Evolutionary conservation across 2,888 invertebrate genomes (phyloP).

Genomic region (Drosophila testacea): DNA sequence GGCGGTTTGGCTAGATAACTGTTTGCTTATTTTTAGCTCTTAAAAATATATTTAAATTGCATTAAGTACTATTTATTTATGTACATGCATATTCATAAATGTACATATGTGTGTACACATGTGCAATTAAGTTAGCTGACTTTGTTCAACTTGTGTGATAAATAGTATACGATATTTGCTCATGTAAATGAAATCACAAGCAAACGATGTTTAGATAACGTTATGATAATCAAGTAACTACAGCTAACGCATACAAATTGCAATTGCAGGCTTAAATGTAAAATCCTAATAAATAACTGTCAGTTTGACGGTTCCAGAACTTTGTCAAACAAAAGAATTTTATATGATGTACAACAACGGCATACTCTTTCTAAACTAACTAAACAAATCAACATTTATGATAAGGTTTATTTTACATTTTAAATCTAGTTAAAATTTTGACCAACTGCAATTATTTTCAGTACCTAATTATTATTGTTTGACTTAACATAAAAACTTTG

Average conservation of each 20-base stretch:
- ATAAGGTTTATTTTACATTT: neutral
- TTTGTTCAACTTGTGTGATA: neutral
- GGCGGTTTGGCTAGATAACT: conserved; percentile 29
- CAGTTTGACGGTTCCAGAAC: conserved; percentile 15
- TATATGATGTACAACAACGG: neutral
- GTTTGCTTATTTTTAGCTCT: conserved; percentile 42
- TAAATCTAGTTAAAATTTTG: neutral
- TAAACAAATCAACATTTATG: neutral
- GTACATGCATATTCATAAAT: conserved; percentile 12
- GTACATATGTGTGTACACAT: conserved; percentile 1
- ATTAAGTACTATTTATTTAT: conserved; percentile 4
- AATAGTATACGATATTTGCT: conserved; percentile 3
- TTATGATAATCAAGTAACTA: conserved; percentile 6
- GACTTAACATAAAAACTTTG: neutral
- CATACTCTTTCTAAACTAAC: conserved; percentile 20
- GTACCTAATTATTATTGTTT: neutral
- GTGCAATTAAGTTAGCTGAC: neutral
- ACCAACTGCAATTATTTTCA: no score
- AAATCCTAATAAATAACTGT: conserved; percentile 25
- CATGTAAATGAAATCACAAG: conserved; percentile 1
- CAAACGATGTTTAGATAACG: conserved; percentile 1
- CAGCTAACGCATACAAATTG: conserved; percentile 15
- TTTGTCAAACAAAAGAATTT: conserved; percentile 7
- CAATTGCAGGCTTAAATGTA: conserved; percentile 5
- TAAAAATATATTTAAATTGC: conserved; percentile 16